These are phyloP conservation scores for Physella acuta DNA, from an alignment of 1,140 invertebrate species.

Conservation along the genomic window DNA sequence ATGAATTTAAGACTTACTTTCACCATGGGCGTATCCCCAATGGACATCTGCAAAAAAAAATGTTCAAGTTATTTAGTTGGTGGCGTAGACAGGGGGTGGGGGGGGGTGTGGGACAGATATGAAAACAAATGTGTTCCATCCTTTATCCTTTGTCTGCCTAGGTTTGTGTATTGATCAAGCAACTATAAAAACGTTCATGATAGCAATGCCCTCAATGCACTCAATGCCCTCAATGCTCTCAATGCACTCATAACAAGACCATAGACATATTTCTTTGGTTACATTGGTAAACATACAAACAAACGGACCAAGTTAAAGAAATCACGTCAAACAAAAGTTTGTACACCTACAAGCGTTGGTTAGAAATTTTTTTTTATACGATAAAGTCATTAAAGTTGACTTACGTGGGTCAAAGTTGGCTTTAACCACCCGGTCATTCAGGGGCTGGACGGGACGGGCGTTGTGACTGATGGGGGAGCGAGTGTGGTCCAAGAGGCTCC, in stretches of 20 bases:
- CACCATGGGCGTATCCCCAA: not conserved
- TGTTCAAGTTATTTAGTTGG: not conserved
- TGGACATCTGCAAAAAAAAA: not conserved
- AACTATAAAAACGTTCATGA: not conserved
- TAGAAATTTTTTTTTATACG: not conserved
- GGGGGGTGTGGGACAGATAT: not conserved
- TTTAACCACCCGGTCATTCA: conserved; percentile 37
- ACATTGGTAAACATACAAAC: not conserved
- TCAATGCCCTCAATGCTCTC: too few species aligned
- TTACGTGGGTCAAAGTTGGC: conserved; percentile 24
- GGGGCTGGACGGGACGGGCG: conserved; percentile 43
- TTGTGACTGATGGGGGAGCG: conserved; percentile 40
- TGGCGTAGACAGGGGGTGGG: not conserved
- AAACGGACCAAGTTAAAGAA: not conserved
- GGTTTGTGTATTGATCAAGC: not conserved
- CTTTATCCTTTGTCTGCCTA: not conserved
- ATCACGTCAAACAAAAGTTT: not conserved
- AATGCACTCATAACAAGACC: too few species aligned
- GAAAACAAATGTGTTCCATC: not conserved
- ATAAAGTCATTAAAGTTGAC: not conserved
- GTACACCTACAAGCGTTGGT: not conserved
- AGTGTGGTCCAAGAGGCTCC: not conserved
- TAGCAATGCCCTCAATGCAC: not conserved
- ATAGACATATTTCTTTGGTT: too few species aligned
- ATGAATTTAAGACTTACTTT: not conserved